Evolutionary conservation across 37 sponge, comb jelly and placozoan genomes (phyloP).

Genomic region (Ephydatia muelleri): DNA sequence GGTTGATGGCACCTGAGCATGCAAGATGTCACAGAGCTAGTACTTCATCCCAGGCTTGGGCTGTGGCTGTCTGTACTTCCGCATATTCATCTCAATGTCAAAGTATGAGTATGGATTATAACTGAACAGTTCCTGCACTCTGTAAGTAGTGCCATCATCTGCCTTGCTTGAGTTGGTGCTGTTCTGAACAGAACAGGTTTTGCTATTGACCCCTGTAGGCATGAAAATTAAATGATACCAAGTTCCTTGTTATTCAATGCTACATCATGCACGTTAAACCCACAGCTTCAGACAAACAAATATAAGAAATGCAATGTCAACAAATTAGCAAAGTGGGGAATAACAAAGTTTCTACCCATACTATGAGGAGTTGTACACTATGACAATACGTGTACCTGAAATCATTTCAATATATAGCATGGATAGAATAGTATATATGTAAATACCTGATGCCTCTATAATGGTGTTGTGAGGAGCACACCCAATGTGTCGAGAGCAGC

Average conservation of each 20-base stretch:
- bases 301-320: no score
- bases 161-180: not conserved
- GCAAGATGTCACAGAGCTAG: constrained; percentile 4
- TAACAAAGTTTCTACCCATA: no score
- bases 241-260: not conserved
- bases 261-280: no score
- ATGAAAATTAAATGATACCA: not conserved
- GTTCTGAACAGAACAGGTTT: not conserved
- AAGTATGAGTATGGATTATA: constrained; percentile 70
- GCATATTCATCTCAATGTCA: constrained; percentile 58
- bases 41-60: constrained; percentile 41
- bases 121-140: constrained; percentile 58
- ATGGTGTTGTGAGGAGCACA: no score
- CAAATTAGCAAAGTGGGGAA: no score
- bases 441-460: no score
- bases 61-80: constrained; percentile 52
- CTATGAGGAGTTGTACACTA: no score
- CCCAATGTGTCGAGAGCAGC: no score
- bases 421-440: no score
- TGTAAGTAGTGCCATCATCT: constrained; percentile 26
- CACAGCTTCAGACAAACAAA: not conserved
- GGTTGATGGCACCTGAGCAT: no score
- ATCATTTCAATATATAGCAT: no score
- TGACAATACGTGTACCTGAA: no score
- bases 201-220: not conserved